These are phyloP conservation scores for Bombus superbus DNA, from an alignment of 1,140 invertebrate species.

Conservation along the genomic window DNA sequence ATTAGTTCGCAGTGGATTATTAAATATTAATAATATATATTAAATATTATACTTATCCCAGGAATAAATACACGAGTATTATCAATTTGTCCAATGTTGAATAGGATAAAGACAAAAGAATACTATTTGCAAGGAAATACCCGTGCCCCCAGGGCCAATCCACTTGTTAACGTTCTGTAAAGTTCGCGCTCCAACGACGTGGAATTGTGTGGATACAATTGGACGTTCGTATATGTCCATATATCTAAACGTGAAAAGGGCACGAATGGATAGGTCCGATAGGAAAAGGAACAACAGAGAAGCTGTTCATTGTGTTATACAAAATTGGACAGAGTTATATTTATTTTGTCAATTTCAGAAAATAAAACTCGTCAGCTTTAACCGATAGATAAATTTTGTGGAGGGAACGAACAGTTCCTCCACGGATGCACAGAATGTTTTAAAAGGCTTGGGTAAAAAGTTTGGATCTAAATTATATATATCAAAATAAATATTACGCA, in stretches of 20 bases:
- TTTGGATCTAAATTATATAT: not conserved
- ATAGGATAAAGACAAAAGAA: not conserved
- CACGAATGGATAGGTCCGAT: not conserved
- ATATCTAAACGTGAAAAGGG: conserved; percentile 3
- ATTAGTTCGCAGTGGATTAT: not conserved
- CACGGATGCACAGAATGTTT: not conserved
- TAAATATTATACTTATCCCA: not conserved
- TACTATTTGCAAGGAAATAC: not conserved
- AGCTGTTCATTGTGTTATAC: not conserved
- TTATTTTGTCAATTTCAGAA: conserved; percentile 10
- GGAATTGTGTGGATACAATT: conserved; percentile 11
- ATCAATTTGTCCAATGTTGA: too few species aligned
- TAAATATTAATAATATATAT: too few species aligned
- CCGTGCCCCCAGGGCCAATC: not conserved
- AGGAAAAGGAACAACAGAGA: not conserved
- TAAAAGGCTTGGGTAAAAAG: not conserved
- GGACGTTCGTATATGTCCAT: not conserved
- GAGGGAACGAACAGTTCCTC: too few species aligned
- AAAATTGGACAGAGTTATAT: conserved; percentile 8
- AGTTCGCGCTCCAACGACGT: conserved; percentile 7
- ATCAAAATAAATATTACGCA: not conserved
- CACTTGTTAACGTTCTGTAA: conserved; percentile 14
- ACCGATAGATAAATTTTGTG: not conserved
- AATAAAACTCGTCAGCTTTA: not conserved
- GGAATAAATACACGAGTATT: too few species aligned